Conservation (phyloP, 2,113 vertebrate species). For the Bambusicola thoracicus region DNA sequence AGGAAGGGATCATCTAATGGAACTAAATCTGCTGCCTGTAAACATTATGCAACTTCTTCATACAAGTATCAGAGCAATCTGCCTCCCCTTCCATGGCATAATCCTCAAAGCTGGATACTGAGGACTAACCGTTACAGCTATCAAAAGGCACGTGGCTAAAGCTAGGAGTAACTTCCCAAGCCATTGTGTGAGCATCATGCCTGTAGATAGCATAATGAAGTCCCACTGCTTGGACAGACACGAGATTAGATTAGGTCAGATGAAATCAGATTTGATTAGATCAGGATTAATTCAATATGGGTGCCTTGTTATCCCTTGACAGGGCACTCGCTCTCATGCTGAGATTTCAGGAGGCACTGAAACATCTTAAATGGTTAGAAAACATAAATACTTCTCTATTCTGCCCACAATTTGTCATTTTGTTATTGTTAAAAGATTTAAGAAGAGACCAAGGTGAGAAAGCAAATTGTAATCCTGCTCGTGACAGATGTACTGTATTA, state of each 20-base stretch:
- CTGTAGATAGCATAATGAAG: slow-evolving; percentile 14
- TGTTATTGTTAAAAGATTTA: slow-evolving; percentile 60
- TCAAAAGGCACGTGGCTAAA: neutral
- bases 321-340: neutral
- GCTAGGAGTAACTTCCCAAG: neutral
- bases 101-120: neutral
- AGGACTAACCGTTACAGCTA: neutral
- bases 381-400: slow-evolving; percentile 32
- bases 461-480: slow-evolving; percentile 47
- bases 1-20: neutral
- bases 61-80: neutral
- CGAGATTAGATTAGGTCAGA: slow-evolving; percentile 18
- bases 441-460: slow-evolving; percentile 49
- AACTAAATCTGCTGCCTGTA: neutral
- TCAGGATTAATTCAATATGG: slow-evolving; percentile 26
- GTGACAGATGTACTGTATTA: slow-evolving; percentile 29
- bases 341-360: neutral
- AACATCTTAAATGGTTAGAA: neutral
- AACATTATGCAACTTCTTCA: neutral
- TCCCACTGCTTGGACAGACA: neutral
- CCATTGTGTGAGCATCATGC: neutral
- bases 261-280: slow-evolving; percentile 55
- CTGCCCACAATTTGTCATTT: slow-evolving; percentile 38
- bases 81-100: neutral
- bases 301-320: slow-evolving; percentile 4